Percentiles rank a stretch among this genome's conserved stretches.
These are phyloP conservation scores for Drosophila mayaguana DNA, from an alignment of 2,888 invertebrate species.

Conservation along the genomic window DNA sequence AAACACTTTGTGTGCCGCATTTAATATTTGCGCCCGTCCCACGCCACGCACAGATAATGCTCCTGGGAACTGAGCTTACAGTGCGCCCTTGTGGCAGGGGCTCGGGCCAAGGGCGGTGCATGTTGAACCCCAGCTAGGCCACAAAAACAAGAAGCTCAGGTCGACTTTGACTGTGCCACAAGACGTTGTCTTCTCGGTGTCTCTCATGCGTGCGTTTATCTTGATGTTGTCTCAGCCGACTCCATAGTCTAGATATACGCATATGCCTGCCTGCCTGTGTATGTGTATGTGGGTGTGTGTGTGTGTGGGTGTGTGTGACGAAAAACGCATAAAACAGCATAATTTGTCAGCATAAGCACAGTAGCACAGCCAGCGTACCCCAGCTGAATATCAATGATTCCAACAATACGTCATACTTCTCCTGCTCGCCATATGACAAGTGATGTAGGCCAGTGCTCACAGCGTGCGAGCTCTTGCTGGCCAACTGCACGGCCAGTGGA, in stretches of 20 bases:
- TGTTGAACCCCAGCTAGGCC: constrained; percentile 40
- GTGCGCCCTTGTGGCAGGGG: constrained; percentile 1
- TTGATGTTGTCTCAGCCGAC: constrained; percentile 41
- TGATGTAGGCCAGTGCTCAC: not conserved
- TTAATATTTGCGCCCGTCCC: constrained; percentile 67
- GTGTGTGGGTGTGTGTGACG: constrained; percentile 48
- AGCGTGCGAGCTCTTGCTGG: not conserved
- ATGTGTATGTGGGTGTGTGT: too few relatives aligned
- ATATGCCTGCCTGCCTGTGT: not conserved
- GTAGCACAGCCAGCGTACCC: constrained; percentile 37
- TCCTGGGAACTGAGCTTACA: constrained; percentile 62
- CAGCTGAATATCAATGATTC: constrained; percentile 72
- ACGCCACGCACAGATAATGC: constrained; percentile 63
- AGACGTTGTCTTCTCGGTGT: constrained; percentile 38
- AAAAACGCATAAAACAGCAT: constrained; percentile 77
- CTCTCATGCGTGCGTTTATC: constrained; percentile 65
- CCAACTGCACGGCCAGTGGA: not conserved
- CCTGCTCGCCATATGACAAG: not conserved
- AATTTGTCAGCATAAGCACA: constrained; percentile 75
- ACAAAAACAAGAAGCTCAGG: constrained; percentile 65
- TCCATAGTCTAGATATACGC: constrained; percentile 22
- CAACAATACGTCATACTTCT: constrained; percentile 11
- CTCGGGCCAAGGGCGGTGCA: not conserved
- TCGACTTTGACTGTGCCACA: constrained; percentile 37
- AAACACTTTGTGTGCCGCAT: constrained; percentile 59